Evolutionary conservation across 2,888 invertebrate species (phyloP), one percentile per base, ranked within the genome.

Genomic region (Chesias legatella): DNA sequence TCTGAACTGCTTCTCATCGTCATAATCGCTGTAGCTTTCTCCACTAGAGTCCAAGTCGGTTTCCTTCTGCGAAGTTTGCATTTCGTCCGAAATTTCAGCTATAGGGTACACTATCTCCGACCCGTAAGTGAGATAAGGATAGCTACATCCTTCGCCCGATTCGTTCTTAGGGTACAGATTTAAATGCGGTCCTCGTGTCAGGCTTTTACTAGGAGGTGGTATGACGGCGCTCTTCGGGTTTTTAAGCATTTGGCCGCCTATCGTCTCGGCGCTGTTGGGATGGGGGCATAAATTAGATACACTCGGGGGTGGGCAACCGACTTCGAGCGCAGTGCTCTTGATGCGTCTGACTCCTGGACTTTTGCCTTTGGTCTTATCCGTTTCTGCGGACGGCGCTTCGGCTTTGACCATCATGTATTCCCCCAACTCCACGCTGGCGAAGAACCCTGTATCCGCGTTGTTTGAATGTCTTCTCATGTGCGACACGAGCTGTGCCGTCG

Each of bases 51-150:
- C 89, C 45, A 91, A 61, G 61, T 91, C 91, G 0, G 91, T 91
- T 61, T 91, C 91, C 27, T 91, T 91, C 55, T 92, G 91, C 0
- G 91, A 91, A 6, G 91, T 91, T 67, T 91, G 91, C 83, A 92
- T 93, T 73, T 95, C 95, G 63, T 94, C 95, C 0, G 93, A 92
- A 68, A 94, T 94, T 79, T 95, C 95, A 0, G 94, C 95, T 56
- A 95, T 95, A 2, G 95, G 95, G 73, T 95, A 95, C 1, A 94
- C 91, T 42, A 94, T 93, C 74, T 94, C 94, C 1, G 94, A 93
- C 7, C 93, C 93, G 56, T 92, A 92, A 23, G 90, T 90, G 43
- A 90, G 57, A 50, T 85, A 89, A 0, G 95, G 95, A 72, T 95
- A 94, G 33, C 94, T 91, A 35, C 93, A 93, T 47, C 94, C 94